Conservation (phyloP, 2,113 vertebrate species). For the Lepidothrix coronata region DNA sequence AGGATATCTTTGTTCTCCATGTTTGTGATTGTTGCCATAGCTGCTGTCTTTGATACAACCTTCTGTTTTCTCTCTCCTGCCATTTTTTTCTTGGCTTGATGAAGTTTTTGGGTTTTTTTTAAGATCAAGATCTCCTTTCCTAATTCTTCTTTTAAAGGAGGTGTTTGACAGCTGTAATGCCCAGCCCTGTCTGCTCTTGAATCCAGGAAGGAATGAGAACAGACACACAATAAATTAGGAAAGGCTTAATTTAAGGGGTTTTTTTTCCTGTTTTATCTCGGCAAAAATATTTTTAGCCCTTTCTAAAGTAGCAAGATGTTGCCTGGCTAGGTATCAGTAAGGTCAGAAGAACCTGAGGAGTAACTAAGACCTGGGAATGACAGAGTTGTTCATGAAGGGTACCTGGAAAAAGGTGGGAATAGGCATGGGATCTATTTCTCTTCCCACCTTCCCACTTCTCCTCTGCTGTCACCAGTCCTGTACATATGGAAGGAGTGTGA, state of each 20-base stretch:
- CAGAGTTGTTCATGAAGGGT: neutral
- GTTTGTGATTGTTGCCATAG: neutral
- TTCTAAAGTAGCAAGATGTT: neutral
- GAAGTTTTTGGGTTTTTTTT: neutral
- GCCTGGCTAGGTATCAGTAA: neutral
- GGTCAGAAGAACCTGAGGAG: neutral
- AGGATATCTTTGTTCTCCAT: neutral
- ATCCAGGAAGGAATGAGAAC: neutral
- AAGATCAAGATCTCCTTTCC: neutral
- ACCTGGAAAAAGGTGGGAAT: neutral
- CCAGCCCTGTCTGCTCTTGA: neutral
- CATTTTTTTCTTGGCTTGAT: constrained; percentile 26
- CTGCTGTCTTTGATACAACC: neutral
- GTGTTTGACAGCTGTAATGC: neutral
- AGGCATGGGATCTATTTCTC: neutral
- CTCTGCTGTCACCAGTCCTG: neutral
- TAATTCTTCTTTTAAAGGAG: neutral
- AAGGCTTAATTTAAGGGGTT: neutral
- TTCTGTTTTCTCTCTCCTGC: neutral
- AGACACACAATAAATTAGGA: neutral
- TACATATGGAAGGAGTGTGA: neutral
- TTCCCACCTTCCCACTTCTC: neutral
- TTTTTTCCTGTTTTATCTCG: neutral
- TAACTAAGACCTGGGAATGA: neutral
- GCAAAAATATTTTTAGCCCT: neutral